Percentiles rank a stretch among this genome's conserved stretches.
phyloP scores from a whole-genome alignment of 2,888 invertebrate species.

The Stenodera caucasica region DNA sequence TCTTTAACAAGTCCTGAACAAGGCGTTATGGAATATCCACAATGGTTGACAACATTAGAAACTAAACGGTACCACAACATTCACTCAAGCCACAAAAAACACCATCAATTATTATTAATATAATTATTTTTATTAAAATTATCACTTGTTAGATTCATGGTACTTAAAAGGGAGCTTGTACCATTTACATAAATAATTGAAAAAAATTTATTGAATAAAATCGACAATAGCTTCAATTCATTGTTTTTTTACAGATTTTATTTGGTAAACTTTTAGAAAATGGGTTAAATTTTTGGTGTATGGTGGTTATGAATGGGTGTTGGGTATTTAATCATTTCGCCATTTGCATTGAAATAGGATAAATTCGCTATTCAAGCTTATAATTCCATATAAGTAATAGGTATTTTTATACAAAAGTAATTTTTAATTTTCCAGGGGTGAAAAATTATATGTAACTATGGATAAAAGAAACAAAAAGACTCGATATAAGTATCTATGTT shows the following conservation, averaged over 20 bases:
- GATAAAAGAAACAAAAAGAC: slow-evolving; percentile 74
- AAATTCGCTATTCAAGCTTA: background rate
- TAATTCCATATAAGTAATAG: background rate
- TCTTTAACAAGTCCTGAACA: slow-evolving; percentile 60
- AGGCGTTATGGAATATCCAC: slow-evolving; percentile 62
- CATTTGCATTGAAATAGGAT: background rate
- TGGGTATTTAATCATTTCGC: slow-evolving; percentile 31
- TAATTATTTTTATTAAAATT: background rate
- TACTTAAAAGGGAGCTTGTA: background rate
- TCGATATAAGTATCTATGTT: slow-evolving; percentile 67
- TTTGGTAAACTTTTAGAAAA: background rate
- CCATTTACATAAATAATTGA: background rate
- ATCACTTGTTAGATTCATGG: background rate
- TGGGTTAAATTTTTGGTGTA: slow-evolving; percentile 35
- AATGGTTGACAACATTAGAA: slow-evolving; percentile 58
- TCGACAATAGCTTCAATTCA: background rate
- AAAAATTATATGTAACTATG: slow-evolving; percentile 80
- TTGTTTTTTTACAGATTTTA: background rate
- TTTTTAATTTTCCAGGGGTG: slow-evolving; percentile 67
- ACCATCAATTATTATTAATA: background rate
- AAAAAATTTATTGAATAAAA: background rate
- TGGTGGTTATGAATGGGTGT: slow-evolving; percentile 48
- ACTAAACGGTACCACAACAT: slow-evolving; percentile 51
- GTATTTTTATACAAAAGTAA: background rate
- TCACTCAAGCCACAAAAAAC: slow-evolving; percentile 37